phyloP scores from a whole-genome alignment of 2,888 invertebrate genomes.

The Sphecodes monilicornis region DNA sequence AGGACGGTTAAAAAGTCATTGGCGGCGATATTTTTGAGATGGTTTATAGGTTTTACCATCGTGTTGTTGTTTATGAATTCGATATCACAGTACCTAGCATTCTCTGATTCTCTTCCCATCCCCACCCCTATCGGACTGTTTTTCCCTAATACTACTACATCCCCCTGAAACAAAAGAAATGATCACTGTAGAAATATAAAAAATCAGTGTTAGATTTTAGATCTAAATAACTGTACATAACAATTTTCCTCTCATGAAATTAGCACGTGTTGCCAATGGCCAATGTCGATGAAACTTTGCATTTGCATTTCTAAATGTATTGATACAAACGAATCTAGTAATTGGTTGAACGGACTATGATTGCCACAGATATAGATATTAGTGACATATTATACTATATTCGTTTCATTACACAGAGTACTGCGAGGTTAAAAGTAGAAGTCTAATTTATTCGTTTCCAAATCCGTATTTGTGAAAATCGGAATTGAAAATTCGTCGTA shows the following conservation, averaged over 20 bases:
- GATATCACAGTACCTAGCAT: constrained; percentile 85
- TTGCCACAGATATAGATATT: no score
- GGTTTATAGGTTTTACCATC: constrained; percentile 84
- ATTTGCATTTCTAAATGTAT: no score
- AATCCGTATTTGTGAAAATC: no score
- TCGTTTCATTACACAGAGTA: no score
- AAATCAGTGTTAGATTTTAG: not conserved
- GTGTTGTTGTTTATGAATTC: constrained; percentile 84
- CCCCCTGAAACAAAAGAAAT: constrained; percentile 77
- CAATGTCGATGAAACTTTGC: no score
- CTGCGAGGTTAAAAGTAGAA: not conserved
- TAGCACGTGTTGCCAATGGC: not conserved
- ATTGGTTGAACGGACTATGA: not conserved
- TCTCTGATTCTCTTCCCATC: constrained; percentile 83
- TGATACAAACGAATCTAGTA: not conserved
- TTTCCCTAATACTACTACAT: constrained; percentile 85
- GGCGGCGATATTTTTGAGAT: constrained; percentile 84
- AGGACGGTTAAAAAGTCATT: constrained; percentile 85
- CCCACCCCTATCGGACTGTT: constrained; percentile 84
- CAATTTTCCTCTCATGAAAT: not conserved
- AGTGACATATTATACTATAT: no score
- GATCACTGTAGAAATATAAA: not conserved
- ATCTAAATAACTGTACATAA: not conserved
- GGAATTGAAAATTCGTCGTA: no score
- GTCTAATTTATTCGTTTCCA: not conserved